Base-by-base conservation (phyloP, 2,797 vertebrate species). In the Myotis myotis region DNA sequence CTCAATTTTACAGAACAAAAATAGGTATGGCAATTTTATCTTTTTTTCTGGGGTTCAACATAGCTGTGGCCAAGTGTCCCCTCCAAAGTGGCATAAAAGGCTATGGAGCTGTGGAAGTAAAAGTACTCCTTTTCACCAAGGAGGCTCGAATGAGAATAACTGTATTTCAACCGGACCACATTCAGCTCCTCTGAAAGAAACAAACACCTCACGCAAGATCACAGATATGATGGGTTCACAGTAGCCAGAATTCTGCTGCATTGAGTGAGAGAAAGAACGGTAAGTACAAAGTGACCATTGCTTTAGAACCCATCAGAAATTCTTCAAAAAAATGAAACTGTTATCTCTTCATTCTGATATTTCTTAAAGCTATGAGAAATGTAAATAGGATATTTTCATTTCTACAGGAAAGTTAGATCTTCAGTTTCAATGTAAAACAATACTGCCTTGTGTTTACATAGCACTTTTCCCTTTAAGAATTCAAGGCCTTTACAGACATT, bases 401-500 rank as follows among this genome's bases (percentile, higher is more conserved):
- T 93, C 88, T 89, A 71, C 8, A 91, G 33, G 20, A 44, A 86
- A 94, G 44, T 80, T 19, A 89, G 30, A 74, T 74, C 53, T 93
- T 93, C 33, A 66, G 12, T 53, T 93, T 95, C 16, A 36, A 47
- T 25, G 49, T 76, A 79, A 72, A 96, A 89, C 53, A 94, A 76
- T 57, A 82, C 8, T 51, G 33, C 30, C 49, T 41, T 71, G 55
- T 89, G 22, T 93, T 95, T 94, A 71, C 22, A 80, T 25, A 71
- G 64, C 7, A 88, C 23, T 66, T 74, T 90, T 71, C 62, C 41
- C 66, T 90, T 90, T 49, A 91, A 81, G 74, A 70, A 85, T 85
- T 75, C 49, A 91, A 96, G 66, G 51, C 25, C 51, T 87, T 96
- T 87, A 79, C 7, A 44, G 83, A 87, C 79, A 93, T 51, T 91